Percentiles rank a stretch among this genome's conserved stretches.
Conservation (phyloP, 2,113 vertebrate genomes). For the Glaucidium brasilianum region DNA sequence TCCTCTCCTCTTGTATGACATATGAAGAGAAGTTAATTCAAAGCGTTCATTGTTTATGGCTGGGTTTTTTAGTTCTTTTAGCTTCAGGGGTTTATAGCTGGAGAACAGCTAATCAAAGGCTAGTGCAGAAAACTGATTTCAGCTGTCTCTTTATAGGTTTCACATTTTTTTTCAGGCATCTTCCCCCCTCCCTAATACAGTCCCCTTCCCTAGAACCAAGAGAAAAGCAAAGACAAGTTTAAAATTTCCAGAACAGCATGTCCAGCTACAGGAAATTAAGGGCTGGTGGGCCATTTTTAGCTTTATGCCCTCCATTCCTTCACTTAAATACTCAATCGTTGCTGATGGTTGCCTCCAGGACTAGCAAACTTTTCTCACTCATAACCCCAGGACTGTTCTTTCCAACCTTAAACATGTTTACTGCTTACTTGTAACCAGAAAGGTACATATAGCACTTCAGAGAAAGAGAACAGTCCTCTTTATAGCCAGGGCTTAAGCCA, state of each 20-base stretch:
- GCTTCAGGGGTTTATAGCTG: slow-evolving; percentile 70
- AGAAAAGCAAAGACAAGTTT: slow-evolving; percentile 3
- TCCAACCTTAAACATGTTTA: neutral
- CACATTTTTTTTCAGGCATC: slow-evolving; percentile 36
- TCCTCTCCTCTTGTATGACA: slow-evolving; percentile 58
- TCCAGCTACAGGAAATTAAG: neutral
- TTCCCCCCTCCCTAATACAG: neutral
- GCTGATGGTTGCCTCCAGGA: neutral
- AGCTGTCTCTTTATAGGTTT: slow-evolving; percentile 72
- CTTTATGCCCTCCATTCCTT: neutral
- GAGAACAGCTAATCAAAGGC: slow-evolving; percentile 74
- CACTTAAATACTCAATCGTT: neutral
- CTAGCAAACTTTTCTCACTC: neutral
- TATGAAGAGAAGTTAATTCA: slow-evolving; percentile 71
- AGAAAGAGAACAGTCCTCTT: neutral
- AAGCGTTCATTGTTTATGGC: slow-evolving; percentile 75
- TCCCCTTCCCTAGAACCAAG: neutral
- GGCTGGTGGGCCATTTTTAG: neutral
- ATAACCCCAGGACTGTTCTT: neutral
- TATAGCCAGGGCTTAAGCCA: neutral
- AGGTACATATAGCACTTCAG: neutral
- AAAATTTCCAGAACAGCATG: slow-evolving; percentile 1
- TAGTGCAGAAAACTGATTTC: slow-evolving; percentile 75
- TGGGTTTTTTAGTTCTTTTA: slow-evolving; percentile 63
- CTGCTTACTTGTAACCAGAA: neutral